Conservation (phyloP, 37 sponge, comb jelly and placozoan genomes). For the Agelas oroides region DNA sequence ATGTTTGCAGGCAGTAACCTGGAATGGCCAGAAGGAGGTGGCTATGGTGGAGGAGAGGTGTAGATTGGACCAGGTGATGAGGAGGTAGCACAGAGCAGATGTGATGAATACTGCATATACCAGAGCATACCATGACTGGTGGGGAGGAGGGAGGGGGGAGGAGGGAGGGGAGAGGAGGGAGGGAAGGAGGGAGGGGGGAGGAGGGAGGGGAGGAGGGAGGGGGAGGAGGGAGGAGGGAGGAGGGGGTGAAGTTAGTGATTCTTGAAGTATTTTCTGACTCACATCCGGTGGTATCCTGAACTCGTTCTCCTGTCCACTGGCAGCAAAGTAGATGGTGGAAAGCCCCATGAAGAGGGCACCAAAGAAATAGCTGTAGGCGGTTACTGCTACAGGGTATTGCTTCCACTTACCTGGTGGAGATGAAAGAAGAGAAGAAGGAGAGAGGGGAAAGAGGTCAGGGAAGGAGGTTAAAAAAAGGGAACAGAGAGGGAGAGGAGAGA, state of each 20-base stretch:
- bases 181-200: too few relatives aligned
- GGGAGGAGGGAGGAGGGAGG: not conserved
- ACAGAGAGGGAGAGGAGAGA: too few relatives aligned
- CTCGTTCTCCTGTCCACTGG: not conserved
- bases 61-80: conserved; percentile 78
- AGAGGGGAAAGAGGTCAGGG: too few relatives aligned
- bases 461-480: too few relatives aligned
- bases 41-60: conserved; percentile 65
- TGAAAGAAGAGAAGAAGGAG: too few relatives aligned
- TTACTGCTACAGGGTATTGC: conserved; percentile 72
- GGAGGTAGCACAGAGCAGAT: conserved; percentile 81
- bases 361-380: conserved; percentile 79
- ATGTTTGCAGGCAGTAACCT: too few relatives aligned
- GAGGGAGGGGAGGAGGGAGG: too few relatives aligned
- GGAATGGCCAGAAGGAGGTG: conserved; percentile 85
- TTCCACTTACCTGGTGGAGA: conserved; percentile 71
- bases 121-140: conserved; percentile 19
- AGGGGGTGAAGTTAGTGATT: too few relatives aligned
- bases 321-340: conserved; percentile 47
- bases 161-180: too few relatives aligned
- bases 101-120: conserved; percentile 82
- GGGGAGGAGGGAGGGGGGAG: not conserved
- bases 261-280: not conserved
- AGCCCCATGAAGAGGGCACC: conserved; percentile 84
- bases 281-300: conserved; percentile 61